These are phyloP conservation scores for Encarsia formosa DNA, from an alignment of 2,888 invertebrate genomes.

Conservation along the genomic window DNA sequence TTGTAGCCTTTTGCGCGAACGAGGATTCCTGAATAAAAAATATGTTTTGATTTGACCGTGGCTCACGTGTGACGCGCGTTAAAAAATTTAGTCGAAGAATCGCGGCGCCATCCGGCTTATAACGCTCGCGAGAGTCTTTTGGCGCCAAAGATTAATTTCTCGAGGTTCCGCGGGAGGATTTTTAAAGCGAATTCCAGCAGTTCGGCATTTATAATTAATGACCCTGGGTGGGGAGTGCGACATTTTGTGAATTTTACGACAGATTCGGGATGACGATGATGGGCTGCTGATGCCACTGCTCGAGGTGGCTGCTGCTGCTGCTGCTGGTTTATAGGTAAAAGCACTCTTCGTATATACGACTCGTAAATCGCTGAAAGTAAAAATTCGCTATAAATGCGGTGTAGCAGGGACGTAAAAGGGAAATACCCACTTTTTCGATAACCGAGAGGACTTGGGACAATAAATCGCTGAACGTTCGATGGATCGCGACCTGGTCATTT, in stretches of 20 bases:
- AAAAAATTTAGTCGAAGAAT: neutral
- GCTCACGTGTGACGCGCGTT: neutral
- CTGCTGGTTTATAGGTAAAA: neutral
- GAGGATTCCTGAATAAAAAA: conserved; percentile 37
- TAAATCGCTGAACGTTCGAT: too few relatives aligned
- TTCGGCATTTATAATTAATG: too few relatives aligned
- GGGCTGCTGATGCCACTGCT: too few relatives aligned
- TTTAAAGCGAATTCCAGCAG: too few relatives aligned
- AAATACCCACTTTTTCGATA: neutral
- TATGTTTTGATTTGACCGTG: conserved; percentile 34
- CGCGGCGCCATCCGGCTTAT: neutral
- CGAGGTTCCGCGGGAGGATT: neutral
- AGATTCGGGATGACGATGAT: too few relatives aligned
- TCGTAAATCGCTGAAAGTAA: conserved; percentile 16
- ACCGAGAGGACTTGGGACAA: too few relatives aligned
- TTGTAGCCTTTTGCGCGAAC: too few relatives aligned
- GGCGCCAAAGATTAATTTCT: conserved; percentile 22
- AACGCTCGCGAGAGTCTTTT: neutral
- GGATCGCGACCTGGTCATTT: too few relatives aligned
- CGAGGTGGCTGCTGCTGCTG: too few relatives aligned
- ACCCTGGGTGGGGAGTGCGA: too few relatives aligned
- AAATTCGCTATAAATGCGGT: neutral
- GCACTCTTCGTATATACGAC: conserved; percentile 12
- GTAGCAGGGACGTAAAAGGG: neutral
- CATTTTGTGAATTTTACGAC: too few relatives aligned